Evolutionary conservation across 2,113 vertebrate species (phyloP).

Genomic region (Corvus moneduloides): DNA sequence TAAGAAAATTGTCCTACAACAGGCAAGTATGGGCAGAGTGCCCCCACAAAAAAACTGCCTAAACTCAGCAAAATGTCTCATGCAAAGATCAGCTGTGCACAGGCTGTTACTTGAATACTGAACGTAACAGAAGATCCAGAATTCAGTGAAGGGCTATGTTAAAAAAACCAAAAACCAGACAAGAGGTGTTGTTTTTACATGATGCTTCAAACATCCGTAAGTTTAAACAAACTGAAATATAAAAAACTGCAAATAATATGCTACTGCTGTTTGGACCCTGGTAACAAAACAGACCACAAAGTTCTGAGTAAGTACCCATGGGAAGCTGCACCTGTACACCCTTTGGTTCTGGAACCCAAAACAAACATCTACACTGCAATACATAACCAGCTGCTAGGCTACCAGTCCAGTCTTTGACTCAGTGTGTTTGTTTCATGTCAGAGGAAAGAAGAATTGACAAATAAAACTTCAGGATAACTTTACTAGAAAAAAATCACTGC

Average conservation of each 20-base stretch:
- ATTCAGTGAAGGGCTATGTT: background rate
- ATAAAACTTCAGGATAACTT: background rate
- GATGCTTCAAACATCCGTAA: background rate
- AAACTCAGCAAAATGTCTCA: background rate
- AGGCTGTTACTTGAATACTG: background rate
- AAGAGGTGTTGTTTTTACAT: background rate
- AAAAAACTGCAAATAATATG: background rate
- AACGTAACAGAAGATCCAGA: background rate
- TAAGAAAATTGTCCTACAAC: background rate
- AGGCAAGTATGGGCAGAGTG: background rate
- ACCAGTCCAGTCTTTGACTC: background rate
- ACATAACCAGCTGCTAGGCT: background rate
- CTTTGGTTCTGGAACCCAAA: background rate
- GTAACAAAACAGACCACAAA: background rate
- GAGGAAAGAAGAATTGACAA: background rate
- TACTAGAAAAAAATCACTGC: background rate
- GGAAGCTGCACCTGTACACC: background rate
- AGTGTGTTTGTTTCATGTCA: background rate
- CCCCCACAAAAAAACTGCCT: background rate
- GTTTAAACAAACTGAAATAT: background rate
- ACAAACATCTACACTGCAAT: background rate
- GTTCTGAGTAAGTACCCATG: background rate
- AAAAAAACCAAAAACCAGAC: background rate
- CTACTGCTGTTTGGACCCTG: background rate
- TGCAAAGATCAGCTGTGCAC: background rate